These are phyloP conservation scores for Ferrisia virgata DNA, from an alignment of 2,888 invertebrate species.

Conservation along the genomic window DNA sequence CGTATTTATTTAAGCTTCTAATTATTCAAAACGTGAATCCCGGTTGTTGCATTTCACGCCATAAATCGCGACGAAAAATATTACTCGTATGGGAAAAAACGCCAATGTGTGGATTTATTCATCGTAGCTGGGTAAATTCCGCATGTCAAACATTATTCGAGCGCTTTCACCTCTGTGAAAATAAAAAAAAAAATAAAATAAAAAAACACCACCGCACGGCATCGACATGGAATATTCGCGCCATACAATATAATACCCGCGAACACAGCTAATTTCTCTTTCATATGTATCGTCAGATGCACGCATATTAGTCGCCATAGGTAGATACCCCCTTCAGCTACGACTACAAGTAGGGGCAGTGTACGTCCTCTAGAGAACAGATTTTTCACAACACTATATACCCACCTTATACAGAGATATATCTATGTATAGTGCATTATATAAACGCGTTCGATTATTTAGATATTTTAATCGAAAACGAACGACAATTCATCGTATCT, in stretches of 20 bases:
- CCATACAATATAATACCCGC: background rate
- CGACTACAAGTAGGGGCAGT: too few relatives aligned
- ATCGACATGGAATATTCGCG: too few relatives aligned
- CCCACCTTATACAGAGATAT: too few relatives aligned
- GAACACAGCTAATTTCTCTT: background rate
- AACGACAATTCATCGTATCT: background rate
- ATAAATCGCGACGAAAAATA: background rate
- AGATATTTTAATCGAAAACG: background rate
- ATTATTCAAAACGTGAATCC: background rate
- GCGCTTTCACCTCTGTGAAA: background rate
- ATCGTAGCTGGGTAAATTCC: background rate
- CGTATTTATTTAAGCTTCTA: background rate
- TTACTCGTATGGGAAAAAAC: slow-evolving; percentile 1
- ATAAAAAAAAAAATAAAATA: too few relatives aligned
- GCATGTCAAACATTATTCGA: background rate
- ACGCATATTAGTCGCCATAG: background rate
- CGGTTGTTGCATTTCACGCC: slow-evolving; percentile 14
- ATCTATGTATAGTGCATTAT: too few relatives aligned
- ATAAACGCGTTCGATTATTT: background rate
- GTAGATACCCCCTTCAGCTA: too few relatives aligned
- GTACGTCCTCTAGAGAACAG: background rate
- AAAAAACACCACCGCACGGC: too few relatives aligned
- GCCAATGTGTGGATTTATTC: slow-evolving; percentile 10
- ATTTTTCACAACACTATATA: background rate
- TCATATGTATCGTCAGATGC: background rate